phyloP scores from a whole-genome alignment of 2,113 vertebrate species.

The Terrapene triunguis region DNA sequence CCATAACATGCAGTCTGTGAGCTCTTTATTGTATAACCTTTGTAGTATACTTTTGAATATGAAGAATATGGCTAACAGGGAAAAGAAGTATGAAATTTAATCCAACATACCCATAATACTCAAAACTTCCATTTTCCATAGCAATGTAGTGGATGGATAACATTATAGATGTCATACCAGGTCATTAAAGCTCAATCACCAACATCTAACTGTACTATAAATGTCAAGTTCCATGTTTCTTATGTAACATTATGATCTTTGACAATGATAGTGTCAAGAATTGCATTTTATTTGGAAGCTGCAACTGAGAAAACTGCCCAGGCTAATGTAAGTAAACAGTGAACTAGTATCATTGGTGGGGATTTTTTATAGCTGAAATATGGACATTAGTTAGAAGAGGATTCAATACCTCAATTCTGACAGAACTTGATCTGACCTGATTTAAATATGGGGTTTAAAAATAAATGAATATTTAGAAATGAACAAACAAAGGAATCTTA shows the following conservation, averaged over 20 bases:
- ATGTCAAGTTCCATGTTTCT: conserved; percentile 18
- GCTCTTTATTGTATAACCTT: background rate
- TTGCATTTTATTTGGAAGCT: background rate
- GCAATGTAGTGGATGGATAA: background rate
- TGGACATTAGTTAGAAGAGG: background rate
- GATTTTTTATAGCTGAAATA: background rate
- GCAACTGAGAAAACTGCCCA: background rate
- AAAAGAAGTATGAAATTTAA: conserved; percentile 8
- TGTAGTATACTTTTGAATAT: background rate
- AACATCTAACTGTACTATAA: conserved; percentile 25
- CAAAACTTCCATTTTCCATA: background rate
- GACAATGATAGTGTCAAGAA: background rate
- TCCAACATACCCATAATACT: background rate
- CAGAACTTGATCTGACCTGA: background rate
- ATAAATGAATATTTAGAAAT: background rate
- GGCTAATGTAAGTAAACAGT: background rate
- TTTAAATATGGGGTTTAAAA: background rate
- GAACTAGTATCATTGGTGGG: background rate
- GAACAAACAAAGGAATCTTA: background rate
- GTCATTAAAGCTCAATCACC: conserved; percentile 26
- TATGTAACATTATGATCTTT: conserved; percentile 21
- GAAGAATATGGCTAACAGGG: background rate
- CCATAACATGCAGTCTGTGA: background rate
- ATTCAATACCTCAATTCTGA: background rate
- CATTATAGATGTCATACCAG: background rate